A percentile compares a stretch with the other conserved stretches of the same genome.
Conservation (phyloP, 2,888 invertebrate species). For the Aphodius granarius region DNA sequence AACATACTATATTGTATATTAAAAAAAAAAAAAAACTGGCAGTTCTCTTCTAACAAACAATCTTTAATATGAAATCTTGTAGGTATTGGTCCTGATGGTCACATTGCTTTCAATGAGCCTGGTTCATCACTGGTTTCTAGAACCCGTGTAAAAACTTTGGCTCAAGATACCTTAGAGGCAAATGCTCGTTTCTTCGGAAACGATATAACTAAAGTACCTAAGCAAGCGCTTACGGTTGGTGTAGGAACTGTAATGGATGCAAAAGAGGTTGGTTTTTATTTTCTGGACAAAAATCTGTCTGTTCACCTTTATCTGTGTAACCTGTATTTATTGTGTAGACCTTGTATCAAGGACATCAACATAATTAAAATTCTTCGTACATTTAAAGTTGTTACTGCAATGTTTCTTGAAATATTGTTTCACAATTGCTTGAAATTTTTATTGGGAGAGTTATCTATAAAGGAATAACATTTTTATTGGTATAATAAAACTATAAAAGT, state of each 20-base stretch:
- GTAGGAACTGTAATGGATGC: constrained; percentile 99
- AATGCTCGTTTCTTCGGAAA: constrained; percentile 97
- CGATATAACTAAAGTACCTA: constrained; percentile 92
- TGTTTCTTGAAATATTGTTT: background rate
- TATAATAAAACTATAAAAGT: background rate
- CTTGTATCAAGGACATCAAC: background rate
- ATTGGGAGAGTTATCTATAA: background rate
- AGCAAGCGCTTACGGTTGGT: constrained; percentile 95
- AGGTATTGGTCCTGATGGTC: constrained; percentile 99
- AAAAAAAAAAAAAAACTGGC: background rate
- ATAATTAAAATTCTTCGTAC: background rate
- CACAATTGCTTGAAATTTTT: background rate
- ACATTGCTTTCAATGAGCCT: constrained; percentile 99
- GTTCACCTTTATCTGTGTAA: constrained; percentile 3
- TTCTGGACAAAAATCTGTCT: background rate
- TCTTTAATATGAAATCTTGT: constrained; percentile 1
- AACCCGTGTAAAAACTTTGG: constrained; percentile 94
- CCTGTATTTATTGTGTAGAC: background rate
- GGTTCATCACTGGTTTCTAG: constrained; percentile 95
- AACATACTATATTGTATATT: background rate
- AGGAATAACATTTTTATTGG: background rate
- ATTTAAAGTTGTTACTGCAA: constrained; percentile 15
- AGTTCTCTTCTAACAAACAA: too few relatives aligned
- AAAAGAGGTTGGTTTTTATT: constrained; percentile 69
- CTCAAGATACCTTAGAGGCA: constrained; percentile 94